phyloP scores from a whole-genome alignment of 1,140 invertebrate species.

The Ditylenchus dipsaci region DNA sequence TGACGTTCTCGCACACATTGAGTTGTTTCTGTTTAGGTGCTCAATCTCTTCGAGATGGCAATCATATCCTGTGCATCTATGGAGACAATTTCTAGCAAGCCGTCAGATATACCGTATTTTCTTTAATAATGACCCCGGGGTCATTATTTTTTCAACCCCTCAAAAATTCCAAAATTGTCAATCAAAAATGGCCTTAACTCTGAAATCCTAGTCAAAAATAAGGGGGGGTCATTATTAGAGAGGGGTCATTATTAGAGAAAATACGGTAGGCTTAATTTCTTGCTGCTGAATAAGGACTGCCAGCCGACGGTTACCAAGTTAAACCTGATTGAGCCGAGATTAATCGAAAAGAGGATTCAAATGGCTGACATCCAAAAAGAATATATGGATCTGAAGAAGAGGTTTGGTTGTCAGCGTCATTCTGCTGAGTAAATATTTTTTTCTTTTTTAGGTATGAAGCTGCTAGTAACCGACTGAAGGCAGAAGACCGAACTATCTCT shows the following conservation, averaged over 20 bases:
- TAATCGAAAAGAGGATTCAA: constrained; percentile 45
- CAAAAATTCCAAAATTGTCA: no score
- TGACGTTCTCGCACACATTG: constrained; percentile 13
- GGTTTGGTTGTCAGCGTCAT: constrained; percentile 23
- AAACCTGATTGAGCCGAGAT: constrained; percentile 27
- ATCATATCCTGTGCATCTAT: constrained; percentile 54
- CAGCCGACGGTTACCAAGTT: constrained; percentile 32
- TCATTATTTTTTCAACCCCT: no score
- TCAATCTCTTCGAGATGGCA: constrained; percentile 19
- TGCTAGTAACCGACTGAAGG: no score
- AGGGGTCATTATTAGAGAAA: no score
- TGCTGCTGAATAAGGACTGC: constrained; percentile 11
- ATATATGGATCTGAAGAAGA: constrained; percentile 52
- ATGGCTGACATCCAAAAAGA: constrained; percentile 53
- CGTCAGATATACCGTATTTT: constrained; percentile 51
- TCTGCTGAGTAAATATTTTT: no score
- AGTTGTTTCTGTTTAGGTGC: constrained; percentile 24
- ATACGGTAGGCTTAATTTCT: constrained; percentile 26
- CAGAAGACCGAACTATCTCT: no score
- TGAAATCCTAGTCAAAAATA: no score
- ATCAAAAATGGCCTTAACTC: no score
- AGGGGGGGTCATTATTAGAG: no score
- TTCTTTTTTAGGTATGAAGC: no score
- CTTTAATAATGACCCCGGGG: no score
- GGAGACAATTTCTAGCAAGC: constrained; percentile 48